Evolutionary conservation across 2,797 vertebrate species (phyloP), one percentile per base, ranked within the genome.

Genomic region (Spea hammondii): DNA sequence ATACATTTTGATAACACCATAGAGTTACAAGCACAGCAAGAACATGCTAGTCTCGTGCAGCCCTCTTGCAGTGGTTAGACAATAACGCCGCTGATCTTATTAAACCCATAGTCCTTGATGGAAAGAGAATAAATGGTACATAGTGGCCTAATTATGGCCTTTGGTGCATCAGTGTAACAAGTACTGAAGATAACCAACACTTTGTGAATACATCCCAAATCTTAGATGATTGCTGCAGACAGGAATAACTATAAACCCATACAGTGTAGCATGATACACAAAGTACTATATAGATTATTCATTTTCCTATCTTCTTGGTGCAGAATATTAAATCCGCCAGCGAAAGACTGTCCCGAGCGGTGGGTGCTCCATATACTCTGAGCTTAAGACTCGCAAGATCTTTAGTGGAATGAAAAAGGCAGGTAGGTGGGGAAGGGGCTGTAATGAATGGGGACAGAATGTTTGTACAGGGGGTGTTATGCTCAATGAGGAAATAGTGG

Each of bases 361-460:
- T 17, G 45, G 64, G 78, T 44, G 60, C 60, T 50, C 54, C 57
- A 72, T 65, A 49, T 72, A 65, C 57, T 44, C 73, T 55, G 53
- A 53, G 71, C 71, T 67, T 79, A 64, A 72, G 65, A 50, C 32
- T 62, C 48, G 17, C 44, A 68, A 74, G 64, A 68, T 74, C 53
- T 79, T 67, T 85, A 88, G 78, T 84, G 54, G 49, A 80, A 87
- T 76, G 73, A 72, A 74, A 54, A 57, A 77, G 79, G 79, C 70
- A 90, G 86, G 86, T 86, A 89, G 77, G 69, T 79, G 72, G 74
- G 85, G 84, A 9, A 13, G 4, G 66, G 72, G 74, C 65, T 49
- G 70, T 49, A 82, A 72, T 82, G 66, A 62, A 76, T 72, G 77
- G 67, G 70, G 69, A 77, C 45, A 17, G 50, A 70, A 67, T 6